phyloP scores from a whole-genome alignment of 2,797 vertebrate species.

The Tenualosa thibaudeaui region DNA sequence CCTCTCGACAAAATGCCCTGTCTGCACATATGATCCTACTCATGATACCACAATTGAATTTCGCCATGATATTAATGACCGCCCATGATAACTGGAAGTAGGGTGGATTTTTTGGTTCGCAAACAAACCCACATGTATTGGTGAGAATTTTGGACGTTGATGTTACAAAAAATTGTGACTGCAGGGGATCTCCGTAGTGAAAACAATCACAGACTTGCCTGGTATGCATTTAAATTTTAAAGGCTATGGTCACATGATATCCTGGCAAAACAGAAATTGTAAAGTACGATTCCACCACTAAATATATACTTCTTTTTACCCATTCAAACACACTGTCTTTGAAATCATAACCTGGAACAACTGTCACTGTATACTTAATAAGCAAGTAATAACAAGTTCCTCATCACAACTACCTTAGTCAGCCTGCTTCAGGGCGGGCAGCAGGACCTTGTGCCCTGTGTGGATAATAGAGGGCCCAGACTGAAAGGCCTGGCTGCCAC shows the following conservation, averaged over 20 bases:
- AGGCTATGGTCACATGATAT: background rate
- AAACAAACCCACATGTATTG: too few species aligned
- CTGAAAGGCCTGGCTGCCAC: background rate
- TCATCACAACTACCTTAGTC: background rate
- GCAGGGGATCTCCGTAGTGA: too few species aligned
- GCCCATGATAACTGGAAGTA: too few species aligned
- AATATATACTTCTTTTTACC: background rate
- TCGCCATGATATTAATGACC: too few species aligned
- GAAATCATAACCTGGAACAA: background rate
- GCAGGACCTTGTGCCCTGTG: background rate
- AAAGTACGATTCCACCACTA: background rate
- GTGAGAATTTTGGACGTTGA: too few species aligned
- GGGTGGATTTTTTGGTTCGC: too few species aligned
- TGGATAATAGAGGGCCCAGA: background rate
- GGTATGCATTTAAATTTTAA: background rate
- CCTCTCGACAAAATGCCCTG: too few species aligned
- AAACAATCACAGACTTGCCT: too few species aligned
- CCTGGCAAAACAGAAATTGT: conserved; percentile 7
- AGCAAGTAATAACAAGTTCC: conserved; percentile 12
- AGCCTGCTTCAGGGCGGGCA: conserved; percentile 3
- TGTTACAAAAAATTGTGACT: too few species aligned
- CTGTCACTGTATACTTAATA: conserved; percentile 1
- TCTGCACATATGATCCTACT: too few species aligned
- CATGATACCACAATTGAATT: too few species aligned
- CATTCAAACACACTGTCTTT: background rate